These are phyloP conservation scores for Drosophila neocordata DNA, from an alignment of 1,140 invertebrate species.

Conservation along the genomic window DNA sequence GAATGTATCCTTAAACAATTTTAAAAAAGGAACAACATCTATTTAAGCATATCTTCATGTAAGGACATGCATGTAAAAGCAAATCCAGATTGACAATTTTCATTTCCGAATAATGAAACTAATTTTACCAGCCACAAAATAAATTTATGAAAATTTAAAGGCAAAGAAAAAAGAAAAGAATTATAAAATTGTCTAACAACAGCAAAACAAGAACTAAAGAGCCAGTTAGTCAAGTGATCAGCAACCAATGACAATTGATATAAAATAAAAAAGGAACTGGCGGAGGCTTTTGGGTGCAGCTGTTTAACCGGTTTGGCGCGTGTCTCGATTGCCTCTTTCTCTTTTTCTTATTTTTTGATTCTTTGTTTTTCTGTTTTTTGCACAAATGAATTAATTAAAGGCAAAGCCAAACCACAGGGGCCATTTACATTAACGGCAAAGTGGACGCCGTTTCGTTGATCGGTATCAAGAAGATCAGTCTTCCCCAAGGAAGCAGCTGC, in stretches of 20 bases:
- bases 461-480: background rate
- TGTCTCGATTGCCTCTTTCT: conserved; percentile 31
- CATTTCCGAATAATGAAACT: no score
- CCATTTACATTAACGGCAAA: conserved; percentile 44
- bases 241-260: conserved; percentile 65
- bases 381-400: conserved; percentile 78
- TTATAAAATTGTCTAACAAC: background rate
- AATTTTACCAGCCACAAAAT: conserved; percentile 7
- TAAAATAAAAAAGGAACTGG: background rate
- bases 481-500: background rate
- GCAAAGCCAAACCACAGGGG: conserved; percentile 29
- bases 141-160: background rate
- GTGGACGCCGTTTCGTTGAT: background rate
- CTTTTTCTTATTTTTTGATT: conserved; percentile 16
- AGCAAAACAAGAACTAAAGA: background rate
- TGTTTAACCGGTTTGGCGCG: conserved; percentile 75
- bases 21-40: no score
- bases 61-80: no score
- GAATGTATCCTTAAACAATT: no score
- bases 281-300: conserved; percentile 68
- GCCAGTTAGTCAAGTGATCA: background rate
- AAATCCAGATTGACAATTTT: no score
- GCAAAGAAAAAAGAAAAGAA: background rate
- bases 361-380: conserved; percentile 29
- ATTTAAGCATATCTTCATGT: no score